Evolutionary conservation across 2,797 vertebrate species (phyloP).

Genomic region (Sebastes miniatus): DNA sequence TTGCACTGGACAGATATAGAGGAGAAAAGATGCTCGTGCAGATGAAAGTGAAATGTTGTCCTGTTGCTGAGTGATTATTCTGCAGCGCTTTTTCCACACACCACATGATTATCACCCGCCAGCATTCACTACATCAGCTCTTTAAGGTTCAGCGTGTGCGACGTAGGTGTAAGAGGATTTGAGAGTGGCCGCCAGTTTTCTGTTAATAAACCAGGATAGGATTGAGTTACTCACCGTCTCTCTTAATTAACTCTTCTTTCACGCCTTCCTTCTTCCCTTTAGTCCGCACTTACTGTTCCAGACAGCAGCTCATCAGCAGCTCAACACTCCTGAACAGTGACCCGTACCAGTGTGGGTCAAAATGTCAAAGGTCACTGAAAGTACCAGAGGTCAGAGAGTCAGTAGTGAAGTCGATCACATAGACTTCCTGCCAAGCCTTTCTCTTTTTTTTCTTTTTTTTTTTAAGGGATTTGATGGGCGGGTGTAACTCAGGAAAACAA

Average conservation of each 20-base stretch:
- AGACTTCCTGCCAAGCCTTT: background rate
- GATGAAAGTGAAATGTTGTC: background rate
- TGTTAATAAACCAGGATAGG: background rate
- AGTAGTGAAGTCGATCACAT: background rate
- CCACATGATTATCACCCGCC: background rate
- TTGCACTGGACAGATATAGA: background rate
- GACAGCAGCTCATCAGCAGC: slow-evolving; percentile 3
- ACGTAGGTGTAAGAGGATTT: slow-evolving; percentile 25
- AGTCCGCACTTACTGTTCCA: slow-evolving; percentile 19
- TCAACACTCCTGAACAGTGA: slow-evolving; percentile 15
- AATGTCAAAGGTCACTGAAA: slow-evolving; percentile 35
- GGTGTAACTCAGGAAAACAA: background rate
- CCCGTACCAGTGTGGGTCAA: slow-evolving; percentile 17
- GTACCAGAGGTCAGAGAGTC: slow-evolving; percentile 14
- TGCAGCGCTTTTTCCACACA: background rate
- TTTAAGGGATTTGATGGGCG: background rate
- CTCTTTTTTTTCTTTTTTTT: background rate
- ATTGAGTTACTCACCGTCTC: slow-evolving; percentile 19
- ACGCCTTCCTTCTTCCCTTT: background rate
- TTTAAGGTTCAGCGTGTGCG: background rate
- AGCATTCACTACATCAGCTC: background rate
- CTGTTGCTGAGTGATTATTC: background rate
- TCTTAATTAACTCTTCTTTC: slow-evolving; percentile 30
- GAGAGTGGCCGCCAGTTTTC: background rate
- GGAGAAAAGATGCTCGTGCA: background rate